Percentiles rank a stretch among this genome's conserved stretches.
phyloP scores from a whole-genome alignment of 2,888 invertebrate species.

The Hyppa rectilinea region DNA sequence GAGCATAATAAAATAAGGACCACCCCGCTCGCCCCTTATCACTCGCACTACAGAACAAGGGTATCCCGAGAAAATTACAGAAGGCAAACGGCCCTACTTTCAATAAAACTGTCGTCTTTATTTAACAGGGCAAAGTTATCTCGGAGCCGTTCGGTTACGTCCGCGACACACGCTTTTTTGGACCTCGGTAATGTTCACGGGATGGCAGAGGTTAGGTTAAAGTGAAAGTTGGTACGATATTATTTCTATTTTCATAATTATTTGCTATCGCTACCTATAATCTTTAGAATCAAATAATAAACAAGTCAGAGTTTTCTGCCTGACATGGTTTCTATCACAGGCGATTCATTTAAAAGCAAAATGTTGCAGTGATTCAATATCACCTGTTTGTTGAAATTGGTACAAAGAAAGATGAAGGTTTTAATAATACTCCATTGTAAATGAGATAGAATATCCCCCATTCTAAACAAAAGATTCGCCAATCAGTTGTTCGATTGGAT shows the following conservation, averaged over 20 bases:
- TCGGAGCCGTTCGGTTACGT: slow-evolving; percentile 71
- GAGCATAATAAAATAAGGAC: slow-evolving; percentile 1
- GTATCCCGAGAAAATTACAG: slow-evolving; percentile 88
- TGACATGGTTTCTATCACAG: too few species aligned
- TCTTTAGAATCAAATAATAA: not conserved
- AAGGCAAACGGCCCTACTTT: slow-evolving; percentile 89
- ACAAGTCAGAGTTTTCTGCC: not conserved
- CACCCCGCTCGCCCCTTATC: slow-evolving; percentile 17
- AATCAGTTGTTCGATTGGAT: not conserved
- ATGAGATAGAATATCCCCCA: not conserved
- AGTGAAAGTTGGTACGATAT: slow-evolving; percentile 18
- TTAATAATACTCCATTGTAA: not conserved
- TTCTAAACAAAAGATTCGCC: not conserved
- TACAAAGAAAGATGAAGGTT: not conserved
- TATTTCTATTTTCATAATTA: not conserved
- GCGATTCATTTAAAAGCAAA: not conserved
- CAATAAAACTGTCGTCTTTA: slow-evolving; percentile 90
- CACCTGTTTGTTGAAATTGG: not conserved
- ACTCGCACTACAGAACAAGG: slow-evolving; percentile 74
- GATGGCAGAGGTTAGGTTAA: slow-evolving; percentile 37
- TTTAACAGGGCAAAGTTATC: slow-evolving; percentile 89
- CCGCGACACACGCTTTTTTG: slow-evolving; percentile 67
- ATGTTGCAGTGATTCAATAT: not conserved
- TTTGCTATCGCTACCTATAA: not conserved
- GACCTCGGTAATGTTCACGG: slow-evolving; percentile 49